Evolutionary conservation across 2,888 invertebrate genomes (phyloP), one percentile per base, ranked within the genome.

Genomic region (Acanthacorydalis orientalis): DNA sequence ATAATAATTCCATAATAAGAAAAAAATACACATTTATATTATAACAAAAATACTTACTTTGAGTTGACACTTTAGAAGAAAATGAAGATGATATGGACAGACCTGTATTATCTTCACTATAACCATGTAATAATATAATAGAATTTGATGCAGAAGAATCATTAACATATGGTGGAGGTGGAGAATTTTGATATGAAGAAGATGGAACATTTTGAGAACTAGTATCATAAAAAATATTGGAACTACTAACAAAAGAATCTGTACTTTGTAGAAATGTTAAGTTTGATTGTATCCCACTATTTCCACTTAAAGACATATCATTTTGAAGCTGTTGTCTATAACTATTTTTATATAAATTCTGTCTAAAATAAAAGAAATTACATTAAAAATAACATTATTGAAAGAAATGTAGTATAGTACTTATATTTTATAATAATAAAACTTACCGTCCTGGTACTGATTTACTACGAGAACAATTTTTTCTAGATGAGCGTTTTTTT

Each of bases 371-470:
- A 23, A 23, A n/a, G n/a, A 23, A 23, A 23, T 6, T 23, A 6
- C 23, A 23, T 23, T 4, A 23, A 23, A 23, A 23, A 23, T 23
- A 23, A 23, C 23, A 6, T 23, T 23, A 4, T 23, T 6, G 6
- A 23, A 23, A 23, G 6, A n/a, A n/a, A n/a, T n/a, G n/a, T n/a
- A n/a, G n/a, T n/a, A n/a, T 6, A 23, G 14, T 40, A 40, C 11
- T 11, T 40, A 4, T 44, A 6, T 11, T 12, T 12, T 44, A 31
- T 31, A 12, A 15, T 12, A 33, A 23, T 14, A n/a, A 37, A 15
- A 31, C 37, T 10, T 45, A 46, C 46, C 46, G 11, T 11, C 16
- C 31, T 12, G 46, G 38, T 23, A 39, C 12, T 31, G 46, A 39
- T 14, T 34, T 33, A 46, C 39, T 46, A 38, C 46, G 7, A 2